Evolutionary conservation across 37 sponge, comb jelly and placozoan species (phyloP), one percentile per base, ranked within the genome.

Genomic region (Ephydatia muelleri): DNA sequence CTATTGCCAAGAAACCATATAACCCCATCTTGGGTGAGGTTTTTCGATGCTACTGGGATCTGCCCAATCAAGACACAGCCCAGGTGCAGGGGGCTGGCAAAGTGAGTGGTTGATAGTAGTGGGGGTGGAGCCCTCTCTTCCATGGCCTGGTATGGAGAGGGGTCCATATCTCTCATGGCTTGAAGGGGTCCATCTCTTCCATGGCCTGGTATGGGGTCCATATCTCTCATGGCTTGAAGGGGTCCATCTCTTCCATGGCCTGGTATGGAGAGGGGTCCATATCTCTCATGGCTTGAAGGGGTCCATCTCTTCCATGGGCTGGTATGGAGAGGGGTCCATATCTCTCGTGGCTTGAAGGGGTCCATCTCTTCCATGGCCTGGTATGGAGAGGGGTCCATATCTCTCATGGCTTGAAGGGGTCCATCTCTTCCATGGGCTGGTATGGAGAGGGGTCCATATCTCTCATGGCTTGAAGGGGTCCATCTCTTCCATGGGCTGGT

Each of bases 11-110:
- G 92, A 98, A 98, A 65, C 99, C 99, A 1, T 98, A 98, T 75
- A 98, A 98, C 73, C 99, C 99, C 22, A 88, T 98, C 27, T 88
- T 98, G 22, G 99, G 99, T 2, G 99, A 98, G 95, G 86, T 76
- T 0, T 98, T 98, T 80, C 76, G 80, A 19, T 98, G 99, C 67
- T 96, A 93, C 85, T 98, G 94, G 92, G 95, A 98, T 48, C 88
- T 98, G 49, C 91, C 90, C 33, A 81, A 74, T 36, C 78, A 79
- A 48, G 80, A 77, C 25, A 82, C 81, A 82, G 70, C 77, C 27
- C 85, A n/a, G n/a, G 35, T 38, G 32, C 70, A 84, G 36, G 70
- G 81, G 25, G 37, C 67, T 83, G 77, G 74, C 66, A 27, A 80
- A 30, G 79, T 82, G 26, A 34, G 66, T 69, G 72, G 79, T 70